phyloP scores from a whole-genome alignment of 2,888 invertebrate species.

The Nezara viridula region DNA sequence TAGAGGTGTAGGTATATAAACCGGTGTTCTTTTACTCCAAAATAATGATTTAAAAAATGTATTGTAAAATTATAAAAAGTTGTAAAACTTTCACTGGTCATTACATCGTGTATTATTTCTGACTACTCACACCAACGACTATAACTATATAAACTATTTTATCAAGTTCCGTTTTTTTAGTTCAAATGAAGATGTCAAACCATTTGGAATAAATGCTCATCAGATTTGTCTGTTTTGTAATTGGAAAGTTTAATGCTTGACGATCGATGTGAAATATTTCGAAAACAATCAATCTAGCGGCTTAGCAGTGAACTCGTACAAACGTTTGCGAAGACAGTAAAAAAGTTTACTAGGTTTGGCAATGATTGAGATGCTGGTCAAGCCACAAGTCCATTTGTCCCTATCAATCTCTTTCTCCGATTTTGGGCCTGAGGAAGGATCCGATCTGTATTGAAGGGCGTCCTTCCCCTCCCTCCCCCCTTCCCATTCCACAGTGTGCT shows the following conservation, averaged over 20 bases:
- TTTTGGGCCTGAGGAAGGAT: neutral
- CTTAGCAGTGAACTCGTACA: neutral
- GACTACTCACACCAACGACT: too few species aligned
- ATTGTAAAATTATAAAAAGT: too few species aligned
- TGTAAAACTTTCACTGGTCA: too few species aligned
- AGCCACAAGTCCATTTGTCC: neutral
- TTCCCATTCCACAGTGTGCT: neutral
- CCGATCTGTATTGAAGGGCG: neutral
- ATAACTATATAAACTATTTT: too few species aligned
- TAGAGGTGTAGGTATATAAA: too few species aligned
- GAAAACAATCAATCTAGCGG: neutral
- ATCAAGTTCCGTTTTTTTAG: too few species aligned
- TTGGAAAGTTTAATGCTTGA: too few species aligned
- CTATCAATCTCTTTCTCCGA: slow-evolving; percentile 3
- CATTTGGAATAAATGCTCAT: too few species aligned
- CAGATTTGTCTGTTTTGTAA: neutral
- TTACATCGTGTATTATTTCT: too few species aligned
- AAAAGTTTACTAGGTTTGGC: neutral
- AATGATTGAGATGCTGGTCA: neutral
- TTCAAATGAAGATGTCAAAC: too few species aligned
- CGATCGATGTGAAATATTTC: neutral
- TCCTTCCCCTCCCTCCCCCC: neutral
- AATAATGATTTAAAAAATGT: too few species aligned
- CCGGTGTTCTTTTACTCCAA: too few species aligned
- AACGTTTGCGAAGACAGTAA: neutral